A percentile compares a stretch with the other conserved stretches of the same genome.
phyloP scores from a whole-genome alignment of 2,113 vertebrate species.

The Parus major region DNA sequence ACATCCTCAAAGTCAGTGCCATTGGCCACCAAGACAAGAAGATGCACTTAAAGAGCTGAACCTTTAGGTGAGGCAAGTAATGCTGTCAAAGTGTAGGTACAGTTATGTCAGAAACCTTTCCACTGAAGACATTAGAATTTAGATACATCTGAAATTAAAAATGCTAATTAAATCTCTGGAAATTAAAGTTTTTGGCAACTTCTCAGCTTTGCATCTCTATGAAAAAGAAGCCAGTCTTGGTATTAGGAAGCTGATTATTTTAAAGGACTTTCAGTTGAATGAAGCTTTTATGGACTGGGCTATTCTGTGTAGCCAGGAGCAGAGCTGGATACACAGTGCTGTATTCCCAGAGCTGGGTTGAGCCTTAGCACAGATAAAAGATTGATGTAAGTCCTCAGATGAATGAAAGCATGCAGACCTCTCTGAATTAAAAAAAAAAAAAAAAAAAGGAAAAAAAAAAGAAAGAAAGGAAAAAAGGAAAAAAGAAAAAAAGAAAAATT shows the following conservation, averaged over 20 bases:
- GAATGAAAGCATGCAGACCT: neutral
- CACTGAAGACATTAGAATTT: neutral
- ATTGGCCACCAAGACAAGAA: neutral
- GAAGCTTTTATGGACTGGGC: neutral
- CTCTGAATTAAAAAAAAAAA: neutral
- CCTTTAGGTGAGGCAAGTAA: neutral
- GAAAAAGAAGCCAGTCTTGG: neutral
- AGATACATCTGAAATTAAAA: neutral
- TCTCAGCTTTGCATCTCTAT: neutral
- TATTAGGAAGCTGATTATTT: neutral
- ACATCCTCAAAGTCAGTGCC: neutral
- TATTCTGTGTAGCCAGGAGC: neutral
- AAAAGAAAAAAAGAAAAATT: neutral
- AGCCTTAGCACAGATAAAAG: neutral
- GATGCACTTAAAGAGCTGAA: neutral
- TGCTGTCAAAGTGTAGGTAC: neutral
- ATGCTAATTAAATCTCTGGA: neutral
- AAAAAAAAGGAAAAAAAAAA: no score
- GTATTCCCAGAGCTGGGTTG: neutral
- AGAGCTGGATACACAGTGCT: neutral
- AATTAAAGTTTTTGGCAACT: neutral
- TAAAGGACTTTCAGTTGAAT: neutral
- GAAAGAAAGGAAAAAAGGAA: neutral
- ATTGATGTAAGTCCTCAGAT: slow-evolving; percentile 14
- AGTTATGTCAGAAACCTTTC: neutral